phyloP scores from a whole-genome alignment of 2,888 invertebrate species.

The Meteorus colon region DNA sequence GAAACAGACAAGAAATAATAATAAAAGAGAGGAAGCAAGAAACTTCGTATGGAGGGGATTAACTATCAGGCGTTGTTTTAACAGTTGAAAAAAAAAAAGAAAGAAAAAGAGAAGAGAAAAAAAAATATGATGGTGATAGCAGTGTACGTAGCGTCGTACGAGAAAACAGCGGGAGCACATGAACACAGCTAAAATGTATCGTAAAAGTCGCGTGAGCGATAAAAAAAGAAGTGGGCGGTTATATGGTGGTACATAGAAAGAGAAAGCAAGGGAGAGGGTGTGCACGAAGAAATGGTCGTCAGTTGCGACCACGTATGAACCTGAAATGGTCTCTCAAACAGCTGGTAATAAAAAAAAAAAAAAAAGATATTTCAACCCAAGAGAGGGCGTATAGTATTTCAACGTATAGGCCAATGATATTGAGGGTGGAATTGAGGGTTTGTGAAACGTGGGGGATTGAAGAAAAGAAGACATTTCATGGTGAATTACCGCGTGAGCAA shows the following conservation, averaged over 20 bases:
- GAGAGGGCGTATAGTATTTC: not conserved
- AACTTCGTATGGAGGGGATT: constrained; percentile 38
- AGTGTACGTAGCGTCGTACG: not conserved
- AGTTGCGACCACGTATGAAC: constrained; percentile 40
- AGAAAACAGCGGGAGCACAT: constrained; percentile 25
- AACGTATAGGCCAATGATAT: constrained; percentile 29
- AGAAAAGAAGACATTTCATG: no score
- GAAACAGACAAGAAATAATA: not conserved
- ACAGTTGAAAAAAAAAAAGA: constrained; percentile 27
- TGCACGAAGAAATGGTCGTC: constrained; percentile 20
- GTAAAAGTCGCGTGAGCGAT: constrained; percentile 66
- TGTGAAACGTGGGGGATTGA: not conserved
- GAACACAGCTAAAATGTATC: constrained; percentile 55
- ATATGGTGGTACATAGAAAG: constrained; percentile 37
- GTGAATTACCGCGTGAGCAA: no score
- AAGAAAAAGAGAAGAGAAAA: constrained; percentile 15
- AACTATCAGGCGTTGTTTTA: constrained; percentile 39
- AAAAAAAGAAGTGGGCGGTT: constrained; percentile 56
- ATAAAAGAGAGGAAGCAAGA: not conserved
- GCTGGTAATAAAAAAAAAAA: constrained; percentile 44
- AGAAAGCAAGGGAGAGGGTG: not conserved
- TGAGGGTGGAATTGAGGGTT: not conserved
- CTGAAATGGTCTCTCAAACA: constrained; percentile 46
- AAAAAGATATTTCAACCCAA: constrained; percentile 33
- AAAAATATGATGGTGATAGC: constrained; percentile 5